Base-by-base conservation (phyloP, 2,797 vertebrate genomes). In the Petrocephalus sullivani region DNA sequence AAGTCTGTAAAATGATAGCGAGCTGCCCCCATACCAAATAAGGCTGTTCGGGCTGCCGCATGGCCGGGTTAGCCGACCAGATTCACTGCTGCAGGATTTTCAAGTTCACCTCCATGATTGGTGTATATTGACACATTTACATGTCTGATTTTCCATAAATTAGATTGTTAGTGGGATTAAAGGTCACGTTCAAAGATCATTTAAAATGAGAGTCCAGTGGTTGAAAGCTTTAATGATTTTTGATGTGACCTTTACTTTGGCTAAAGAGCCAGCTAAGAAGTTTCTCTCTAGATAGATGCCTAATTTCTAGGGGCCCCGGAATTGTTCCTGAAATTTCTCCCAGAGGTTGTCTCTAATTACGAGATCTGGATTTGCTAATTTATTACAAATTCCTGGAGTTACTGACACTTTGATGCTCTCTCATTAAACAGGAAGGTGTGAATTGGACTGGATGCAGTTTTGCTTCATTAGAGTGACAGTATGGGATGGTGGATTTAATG, bases 221-320 rank as follows among this genome's bases (percentile, higher is more conserved):
- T 56, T 90, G 89, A 71, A 84, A 89, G 89, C 54, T 87, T 19
- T 89, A 89, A 91, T 92, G 93, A 90, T 93, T 92, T 90, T 88
- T 89, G 88, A 90, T 88, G 90, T 94, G 94, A 95, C 95, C 94
- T 95, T 95, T 95, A 89, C 56, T 60, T 41, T 54, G 21, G 16
- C 41, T 54, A 85, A 86, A 33, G 49, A 78, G 90, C 87, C 90
- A 57, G 81, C 87, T 41, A 85, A 82, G 75, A 88, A 57, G 56
- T 58, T 58, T 28, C 53, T 58, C 46, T 83, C 9, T 83, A 53
- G 81, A 49, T 51, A 54, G 81, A 83, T 46, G 78, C 7, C 46
- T 37, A 28, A 78, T 78, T 41, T 7, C 71, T 46, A 78, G 14
- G 37, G 16, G 71, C 71, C n/a, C 0, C 1, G 71, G 41, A 21